Percentiles rank a stretch among this genome's conserved stretches.
Evolutionary conservation across 2,113 vertebrate genomes (phyloP).

Genomic region (Propithecus coquereli): DNA sequence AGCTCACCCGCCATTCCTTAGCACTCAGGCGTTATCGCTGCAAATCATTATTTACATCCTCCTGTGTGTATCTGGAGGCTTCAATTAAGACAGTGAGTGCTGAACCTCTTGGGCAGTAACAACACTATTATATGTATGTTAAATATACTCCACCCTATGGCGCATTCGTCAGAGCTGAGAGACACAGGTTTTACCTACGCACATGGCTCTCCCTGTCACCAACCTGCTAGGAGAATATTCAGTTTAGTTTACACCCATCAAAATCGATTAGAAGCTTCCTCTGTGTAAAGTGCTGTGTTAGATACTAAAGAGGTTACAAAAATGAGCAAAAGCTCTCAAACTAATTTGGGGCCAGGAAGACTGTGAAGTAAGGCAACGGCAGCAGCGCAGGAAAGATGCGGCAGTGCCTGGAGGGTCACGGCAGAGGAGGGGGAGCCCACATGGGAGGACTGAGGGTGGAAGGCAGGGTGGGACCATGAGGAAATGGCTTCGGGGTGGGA

Average conservation of each 20-base stretch:
- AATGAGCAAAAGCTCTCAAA: not conserved
- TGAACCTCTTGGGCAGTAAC: not conserved
- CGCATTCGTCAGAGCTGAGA: not conserved
- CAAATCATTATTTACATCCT: accelerated
- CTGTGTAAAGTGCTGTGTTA: not conserved
- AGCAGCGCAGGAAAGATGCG: accelerated
- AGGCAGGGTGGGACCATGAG: not conserved
- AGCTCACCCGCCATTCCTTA: accelerated
- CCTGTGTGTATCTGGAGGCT: not conserved
- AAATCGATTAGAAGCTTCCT: not conserved
- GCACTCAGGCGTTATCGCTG: not conserved
- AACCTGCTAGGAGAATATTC: not conserved
- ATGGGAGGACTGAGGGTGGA: accelerated
- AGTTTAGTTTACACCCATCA: not conserved
- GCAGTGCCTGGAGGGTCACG: not conserved
- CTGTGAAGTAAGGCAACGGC: not conserved
- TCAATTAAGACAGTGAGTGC: not conserved
- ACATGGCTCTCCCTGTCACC: not conserved
- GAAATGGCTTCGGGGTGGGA: not conserved
- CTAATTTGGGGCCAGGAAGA: not conserved
- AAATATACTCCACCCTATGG: not conserved
- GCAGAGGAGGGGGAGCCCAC: not conserved
- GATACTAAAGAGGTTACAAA: not conserved
- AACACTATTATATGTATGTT: no score
- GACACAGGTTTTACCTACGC: not conserved